phyloP scores from a whole-genome alignment of 2,888 invertebrate species.

The Meiosimyza decipiens region DNA sequence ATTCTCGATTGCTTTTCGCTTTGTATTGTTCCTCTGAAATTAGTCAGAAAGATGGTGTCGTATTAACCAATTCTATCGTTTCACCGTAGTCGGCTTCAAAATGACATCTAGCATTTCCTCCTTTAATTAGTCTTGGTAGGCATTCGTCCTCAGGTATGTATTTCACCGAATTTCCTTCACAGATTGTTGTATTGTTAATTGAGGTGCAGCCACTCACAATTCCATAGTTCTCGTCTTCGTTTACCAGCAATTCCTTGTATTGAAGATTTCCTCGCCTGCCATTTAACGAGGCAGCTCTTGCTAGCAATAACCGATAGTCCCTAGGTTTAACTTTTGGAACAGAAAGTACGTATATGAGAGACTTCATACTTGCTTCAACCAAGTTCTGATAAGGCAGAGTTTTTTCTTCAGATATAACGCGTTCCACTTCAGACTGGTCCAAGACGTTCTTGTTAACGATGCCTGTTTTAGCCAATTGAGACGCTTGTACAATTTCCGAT shows the following conservation, averaged over 20 bases:
- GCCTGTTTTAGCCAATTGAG: background rate
- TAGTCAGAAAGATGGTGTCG: no score
- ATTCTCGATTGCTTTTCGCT: no score
- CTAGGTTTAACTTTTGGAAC: background rate
- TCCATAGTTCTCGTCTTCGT: no score
- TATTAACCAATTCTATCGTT: no score
- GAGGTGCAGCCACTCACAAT: no score
- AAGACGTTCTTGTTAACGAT: conserved; percentile 32
- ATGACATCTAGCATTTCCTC: background rate
- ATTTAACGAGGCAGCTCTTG: background rate
- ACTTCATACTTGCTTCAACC: background rate
- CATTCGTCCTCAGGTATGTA: background rate
- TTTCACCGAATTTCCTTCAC: no score
- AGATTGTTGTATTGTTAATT: no score
- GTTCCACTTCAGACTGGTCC: conserved; percentile 15
- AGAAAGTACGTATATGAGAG: background rate
- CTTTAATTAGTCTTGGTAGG: background rate
- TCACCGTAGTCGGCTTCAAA: no score
- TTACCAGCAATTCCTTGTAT: no score
- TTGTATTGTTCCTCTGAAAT: no score
- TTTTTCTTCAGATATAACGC: background rate
- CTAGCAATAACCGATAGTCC: background rate
- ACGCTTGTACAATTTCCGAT: conserved; percentile 30
- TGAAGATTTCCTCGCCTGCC: background rate
- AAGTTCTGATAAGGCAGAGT: background rate